phyloP scores from a whole-genome alignment of 23 tunicate genomes.

The Styela plicata region DNA sequence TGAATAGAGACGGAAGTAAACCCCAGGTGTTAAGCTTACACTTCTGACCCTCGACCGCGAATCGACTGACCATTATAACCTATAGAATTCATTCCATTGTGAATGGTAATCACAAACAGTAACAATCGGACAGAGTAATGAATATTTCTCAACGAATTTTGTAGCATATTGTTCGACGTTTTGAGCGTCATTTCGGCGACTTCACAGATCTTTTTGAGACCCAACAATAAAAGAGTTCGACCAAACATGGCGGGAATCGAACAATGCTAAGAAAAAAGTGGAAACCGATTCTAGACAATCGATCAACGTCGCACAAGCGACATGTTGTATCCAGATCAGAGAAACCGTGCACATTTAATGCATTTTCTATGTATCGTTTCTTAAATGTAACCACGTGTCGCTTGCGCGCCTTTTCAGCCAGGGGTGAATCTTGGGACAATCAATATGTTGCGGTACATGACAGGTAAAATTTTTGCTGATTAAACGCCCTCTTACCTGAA shows the following conservation, averaged over 20 bases:
- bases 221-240: slow-evolving; percentile 1
- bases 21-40: background rate
- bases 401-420: too few species aligned
- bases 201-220: background rate
- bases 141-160: slow-evolving; percentile 4
- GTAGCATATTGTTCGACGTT: background rate
- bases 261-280: background rate
- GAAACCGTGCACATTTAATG: too few species aligned
- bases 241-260: background rate
- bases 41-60: background rate
- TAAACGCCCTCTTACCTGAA: too few species aligned
- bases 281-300: background rate
- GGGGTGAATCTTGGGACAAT: too few species aligned
- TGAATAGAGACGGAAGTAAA: background rate
- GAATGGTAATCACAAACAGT: too few species aligned
- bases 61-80: background rate
- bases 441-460: too few species aligned
- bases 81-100: too few species aligned
- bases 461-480: too few species aligned
- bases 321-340: background rate
- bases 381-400: too few species aligned
- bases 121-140: background rate
- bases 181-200: slow-evolving; percentile 18
- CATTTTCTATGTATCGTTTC: too few species aligned
- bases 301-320: background rate